phyloP scores from a whole-genome alignment of 2,888 invertebrate species.

The Drosophila eohydei region DNA sequence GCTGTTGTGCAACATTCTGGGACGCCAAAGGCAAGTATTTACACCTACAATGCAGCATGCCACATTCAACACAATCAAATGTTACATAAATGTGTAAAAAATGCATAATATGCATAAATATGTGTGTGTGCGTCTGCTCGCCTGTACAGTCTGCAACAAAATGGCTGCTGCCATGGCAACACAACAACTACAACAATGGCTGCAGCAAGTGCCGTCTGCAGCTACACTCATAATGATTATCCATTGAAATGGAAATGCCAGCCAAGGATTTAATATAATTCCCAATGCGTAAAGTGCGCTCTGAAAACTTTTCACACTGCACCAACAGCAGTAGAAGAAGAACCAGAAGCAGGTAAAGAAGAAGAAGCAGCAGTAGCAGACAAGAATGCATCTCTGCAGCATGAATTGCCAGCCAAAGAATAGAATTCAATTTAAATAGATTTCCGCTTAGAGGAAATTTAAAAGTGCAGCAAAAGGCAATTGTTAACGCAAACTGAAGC shows the following conservation, averaged over 20 bases:
- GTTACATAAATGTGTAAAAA: slow-evolving; percentile 70
- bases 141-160: slow-evolving; percentile 46
- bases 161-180: slow-evolving; percentile 58
- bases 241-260: slow-evolving; percentile 83
- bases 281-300: slow-evolving; percentile 68
- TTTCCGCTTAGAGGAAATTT: slow-evolving; percentile 83
- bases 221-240: slow-evolving; percentile 79
- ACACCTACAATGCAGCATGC: slow-evolving; percentile 62
- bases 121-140: slow-evolving; percentile 20
- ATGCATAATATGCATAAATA: slow-evolving; percentile 69
- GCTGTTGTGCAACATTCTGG: slow-evolving; percentile 63
- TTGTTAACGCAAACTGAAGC: slow-evolving; percentile 66
- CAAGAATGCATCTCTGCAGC: slow-evolving; percentile 56
- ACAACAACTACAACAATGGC: slow-evolving; percentile 38
- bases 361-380: slow-evolving; percentile 25
- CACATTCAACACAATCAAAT: slow-evolving; percentile 64
- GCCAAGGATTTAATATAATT: slow-evolving; percentile 79
- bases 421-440: slow-evolving; percentile 82
- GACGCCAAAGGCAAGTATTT: slow-evolving; percentile 74
- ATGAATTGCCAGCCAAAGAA: slow-evolving; percentile 68
- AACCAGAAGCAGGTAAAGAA: slow-evolving; percentile 16
- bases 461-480: slow-evolving; percentile 72
- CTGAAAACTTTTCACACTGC: slow-evolving; percentile 60
- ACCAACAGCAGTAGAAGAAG: slow-evolving; percentile 4
- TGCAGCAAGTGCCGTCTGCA: slow-evolving; percentile 61